phyloP scores from a whole-genome alignment of 1,140 invertebrate species.

The Brachionus manjavacas region DNA sequence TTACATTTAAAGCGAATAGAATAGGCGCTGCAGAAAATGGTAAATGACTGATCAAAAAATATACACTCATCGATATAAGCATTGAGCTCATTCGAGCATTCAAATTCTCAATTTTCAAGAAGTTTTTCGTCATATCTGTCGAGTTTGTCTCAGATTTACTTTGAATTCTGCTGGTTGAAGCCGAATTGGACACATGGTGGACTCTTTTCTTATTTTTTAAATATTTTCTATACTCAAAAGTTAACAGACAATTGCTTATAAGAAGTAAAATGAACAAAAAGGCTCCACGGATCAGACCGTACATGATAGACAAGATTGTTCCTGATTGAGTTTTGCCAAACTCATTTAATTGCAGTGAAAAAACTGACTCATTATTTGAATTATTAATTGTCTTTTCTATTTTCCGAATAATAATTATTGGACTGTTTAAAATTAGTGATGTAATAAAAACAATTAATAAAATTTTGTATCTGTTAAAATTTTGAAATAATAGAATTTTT shows the following conservation, averaged over 20 bases:
- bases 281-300: background rate
- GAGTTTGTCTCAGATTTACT: background rate
- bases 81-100: background rate
- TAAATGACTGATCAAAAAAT: background rate
- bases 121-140: background rate
- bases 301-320: background rate
- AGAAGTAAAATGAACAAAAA: background rate
- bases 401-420: background rate
- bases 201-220: background rate
- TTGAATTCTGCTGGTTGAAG: background rate
- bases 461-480: background rate
- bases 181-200: background rate
- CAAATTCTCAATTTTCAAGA: background rate
- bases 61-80: background rate
- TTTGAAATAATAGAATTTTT: background rate
- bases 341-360: background rate
- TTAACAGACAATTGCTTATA: background rate
- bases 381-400: background rate
- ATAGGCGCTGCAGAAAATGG: background rate
- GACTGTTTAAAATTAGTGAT: background rate
- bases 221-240: background rate
- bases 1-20: background rate
- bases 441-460: background rate
- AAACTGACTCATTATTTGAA: background rate
- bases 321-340: background rate